Conservation (phyloP, 2,797 vertebrate genomes). For the Lateolabrax maculatus region DNA sequence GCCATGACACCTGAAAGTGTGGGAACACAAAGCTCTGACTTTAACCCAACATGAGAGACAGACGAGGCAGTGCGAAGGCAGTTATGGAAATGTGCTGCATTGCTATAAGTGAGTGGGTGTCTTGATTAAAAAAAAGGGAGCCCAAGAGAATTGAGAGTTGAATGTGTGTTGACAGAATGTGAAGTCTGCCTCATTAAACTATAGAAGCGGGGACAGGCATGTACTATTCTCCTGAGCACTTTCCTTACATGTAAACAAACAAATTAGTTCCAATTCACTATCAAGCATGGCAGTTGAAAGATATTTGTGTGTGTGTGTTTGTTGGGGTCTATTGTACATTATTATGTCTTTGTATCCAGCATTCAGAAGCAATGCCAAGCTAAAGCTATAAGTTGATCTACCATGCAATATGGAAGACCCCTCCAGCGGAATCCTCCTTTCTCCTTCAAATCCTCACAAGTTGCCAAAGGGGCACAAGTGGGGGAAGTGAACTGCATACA, state of each 20-base stretch:
- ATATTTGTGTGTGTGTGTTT: neutral
- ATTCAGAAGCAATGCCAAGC: neutral
- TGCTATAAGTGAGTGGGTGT: slow-evolving; percentile 67
- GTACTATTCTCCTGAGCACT: slow-evolving; percentile 23
- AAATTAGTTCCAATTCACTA: slow-evolving; percentile 38
- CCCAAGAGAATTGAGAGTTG: slow-evolving; percentile 52
- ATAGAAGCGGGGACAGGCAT: slow-evolving; percentile 31
- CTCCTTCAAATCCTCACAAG: slow-evolving; percentile 32
- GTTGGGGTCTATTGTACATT: slow-evolving; percentile 1
- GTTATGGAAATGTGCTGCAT: slow-evolving; percentile 45
- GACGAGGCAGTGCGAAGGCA: slow-evolving; percentile 28
- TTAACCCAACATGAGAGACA: slow-evolving; percentile 32
- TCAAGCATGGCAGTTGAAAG: slow-evolving; percentile 19
- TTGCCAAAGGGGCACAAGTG: slow-evolving; percentile 25
- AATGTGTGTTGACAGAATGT: slow-evolving; percentile 49
- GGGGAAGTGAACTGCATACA: slow-evolving; percentile 29
- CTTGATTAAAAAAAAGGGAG: slow-evolving; percentile 57
- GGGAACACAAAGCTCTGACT: slow-evolving; percentile 49
- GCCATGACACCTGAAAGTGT: slow-evolving; percentile 31
- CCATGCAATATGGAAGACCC: slow-evolving; percentile 35
- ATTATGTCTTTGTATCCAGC: neutral
- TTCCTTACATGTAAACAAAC: slow-evolving; percentile 49
- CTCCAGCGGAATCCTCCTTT: slow-evolving; percentile 34
- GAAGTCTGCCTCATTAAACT: slow-evolving; percentile 60
- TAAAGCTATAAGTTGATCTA: slow-evolving; percentile 1